phyloP scores from a whole-genome alignment of 2,888 invertebrate species.

The Drosophila phalerata region DNA sequence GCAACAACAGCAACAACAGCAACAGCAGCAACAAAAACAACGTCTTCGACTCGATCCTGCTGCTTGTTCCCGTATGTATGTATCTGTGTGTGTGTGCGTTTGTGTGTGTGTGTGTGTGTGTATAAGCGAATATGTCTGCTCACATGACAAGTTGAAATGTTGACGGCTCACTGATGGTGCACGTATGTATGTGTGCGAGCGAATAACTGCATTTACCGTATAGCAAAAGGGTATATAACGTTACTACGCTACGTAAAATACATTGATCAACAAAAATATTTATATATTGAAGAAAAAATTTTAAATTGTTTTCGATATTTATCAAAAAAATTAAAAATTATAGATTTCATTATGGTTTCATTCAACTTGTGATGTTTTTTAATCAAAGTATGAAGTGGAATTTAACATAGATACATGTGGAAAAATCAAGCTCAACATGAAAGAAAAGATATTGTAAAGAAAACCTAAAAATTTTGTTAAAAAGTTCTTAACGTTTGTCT shows the following conservation, averaged over 20 bases:
- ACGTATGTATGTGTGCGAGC: slow-evolving; percentile 27
- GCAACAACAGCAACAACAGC: slow-evolving; percentile 21
- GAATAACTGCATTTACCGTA: slow-evolving; percentile 34
- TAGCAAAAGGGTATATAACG: not conserved
- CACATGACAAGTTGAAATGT: slow-evolving; percentile 78
- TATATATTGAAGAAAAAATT: no score
- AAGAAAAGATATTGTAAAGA: no score
- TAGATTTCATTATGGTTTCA: not conserved
- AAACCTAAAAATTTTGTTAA: no score
- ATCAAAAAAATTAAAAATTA: no score
- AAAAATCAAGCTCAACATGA: no score
- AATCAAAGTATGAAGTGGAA: not conserved
- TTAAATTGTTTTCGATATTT: not conserved
- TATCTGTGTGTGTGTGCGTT: not conserved
- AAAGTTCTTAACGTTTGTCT: no score
- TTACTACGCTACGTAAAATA: not conserved
- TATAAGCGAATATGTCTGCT: slow-evolving; percentile 54
- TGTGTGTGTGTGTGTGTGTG: slow-evolving; percentile 13
- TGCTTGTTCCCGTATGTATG: slow-evolving; percentile 1
- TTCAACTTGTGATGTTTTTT: not conserved
- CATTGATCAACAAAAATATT: not conserved
- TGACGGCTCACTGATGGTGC: slow-evolving; percentile 75
- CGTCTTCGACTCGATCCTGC: slow-evolving; percentile 53
- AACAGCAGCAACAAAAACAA: slow-evolving; percentile 26
- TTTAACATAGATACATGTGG: no score